Base-by-base conservation (phyloP, 2,888 invertebrate genomes). In the Scaptomyza tumidula region DNA sequence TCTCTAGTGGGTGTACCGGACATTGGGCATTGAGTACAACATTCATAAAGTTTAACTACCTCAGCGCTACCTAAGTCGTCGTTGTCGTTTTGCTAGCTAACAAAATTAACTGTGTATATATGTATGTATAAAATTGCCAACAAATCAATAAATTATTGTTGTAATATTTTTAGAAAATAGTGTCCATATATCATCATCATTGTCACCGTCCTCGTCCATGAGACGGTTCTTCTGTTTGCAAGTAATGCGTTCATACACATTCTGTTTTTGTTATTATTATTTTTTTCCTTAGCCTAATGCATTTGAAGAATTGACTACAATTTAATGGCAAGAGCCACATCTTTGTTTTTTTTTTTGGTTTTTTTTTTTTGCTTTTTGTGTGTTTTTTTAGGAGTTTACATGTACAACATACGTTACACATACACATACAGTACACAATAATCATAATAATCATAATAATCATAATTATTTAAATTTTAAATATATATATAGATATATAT, bases 21-120 rank as follows among this genome's bases (percentile, higher is more conserved):
- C 48, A 10, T 50, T 71, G 70, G 82, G 75, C 74, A 35, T 76
- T 81, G 75, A 71, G 71, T 85, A 87, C 82, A 82, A 85, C 86
- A 82, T 87, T 82, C 88, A 83, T 86, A 82, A 78, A 88, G 86
- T 82, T 82, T 76, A 82, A 63, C 86, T 88, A 88, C 88, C 86
- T 85, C 83, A 73, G 72, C 71, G 71, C 88, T 85, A 82, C 86
- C 86, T 88, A 88, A 76, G 71, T 84, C 84, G 71, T 83, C 86
- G 86, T 88, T 86, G 83, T 83, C 82, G 64, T 76, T 85, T 82
- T 33, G 86, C 88, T 83, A 88, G 88, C 86, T 83, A 86, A 79
- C 86, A 65, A 88, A 82, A 87, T 67, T 87, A 85, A 87, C 79
- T 69, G 88, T 84, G 57, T 78, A 78, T 71, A 71, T 64, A 39